These are phyloP conservation scores for Rhadinocentrus ornatus DNA, from an alignment of 2,797 vertebrate genomes.

Conservation along the genomic window DNA sequence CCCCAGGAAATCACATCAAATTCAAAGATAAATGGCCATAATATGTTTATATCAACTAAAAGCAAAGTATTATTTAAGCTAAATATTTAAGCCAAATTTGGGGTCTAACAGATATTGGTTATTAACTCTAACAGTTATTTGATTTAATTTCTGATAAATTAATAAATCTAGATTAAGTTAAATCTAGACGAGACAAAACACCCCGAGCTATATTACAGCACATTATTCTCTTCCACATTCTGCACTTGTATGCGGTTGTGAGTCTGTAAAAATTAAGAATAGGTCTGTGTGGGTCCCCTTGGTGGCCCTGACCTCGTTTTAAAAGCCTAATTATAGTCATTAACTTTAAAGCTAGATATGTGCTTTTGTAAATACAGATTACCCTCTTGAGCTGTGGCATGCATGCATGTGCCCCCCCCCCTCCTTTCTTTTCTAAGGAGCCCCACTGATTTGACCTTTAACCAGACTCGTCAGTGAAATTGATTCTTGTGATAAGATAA, in stretches of 20 bases:
- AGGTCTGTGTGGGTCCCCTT: slow-evolving; percentile 39
- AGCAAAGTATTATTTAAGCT: slow-evolving; percentile 24
- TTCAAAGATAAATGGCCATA: no score
- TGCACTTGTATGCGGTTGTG: slow-evolving; percentile 15
- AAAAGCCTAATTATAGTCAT: slow-evolving; percentile 57
- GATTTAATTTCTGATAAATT: no score
- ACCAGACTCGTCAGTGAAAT: background rate
- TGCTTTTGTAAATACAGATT: slow-evolving; percentile 29
- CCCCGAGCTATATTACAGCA: background rate
- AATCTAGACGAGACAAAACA: background rate
- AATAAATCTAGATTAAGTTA: no score
- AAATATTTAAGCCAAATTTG: background rate
- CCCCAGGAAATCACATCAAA: no score
- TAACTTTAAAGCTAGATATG: slow-evolving; percentile 28
- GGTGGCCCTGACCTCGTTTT: slow-evolving; percentile 55
- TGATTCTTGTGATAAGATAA: background rate
- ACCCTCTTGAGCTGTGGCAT: background rate
- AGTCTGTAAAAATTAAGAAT: slow-evolving; percentile 28
- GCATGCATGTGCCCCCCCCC: background rate
- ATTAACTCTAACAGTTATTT: no score
- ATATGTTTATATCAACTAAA: slow-evolving; percentile 10
- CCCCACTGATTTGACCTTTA: background rate
- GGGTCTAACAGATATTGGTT: no score
- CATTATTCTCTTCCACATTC: background rate
- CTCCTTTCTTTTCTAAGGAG: background rate